Base-by-base conservation (phyloP, 2,797 vertebrate species). In the Anas flavirostris region DNA sequence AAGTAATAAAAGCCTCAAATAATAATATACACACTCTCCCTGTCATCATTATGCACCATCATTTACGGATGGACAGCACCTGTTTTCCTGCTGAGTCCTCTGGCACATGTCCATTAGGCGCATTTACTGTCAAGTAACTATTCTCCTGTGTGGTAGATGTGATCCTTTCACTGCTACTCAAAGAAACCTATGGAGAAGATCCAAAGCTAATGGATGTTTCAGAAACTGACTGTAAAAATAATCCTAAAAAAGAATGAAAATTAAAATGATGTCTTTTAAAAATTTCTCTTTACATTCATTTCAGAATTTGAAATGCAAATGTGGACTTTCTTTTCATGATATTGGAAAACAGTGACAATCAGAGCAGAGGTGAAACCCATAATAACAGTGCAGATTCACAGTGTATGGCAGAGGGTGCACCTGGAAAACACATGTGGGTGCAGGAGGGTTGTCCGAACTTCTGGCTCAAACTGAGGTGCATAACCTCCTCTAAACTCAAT, bases 51-150 rank as follows among this genome's bases (percentile, higher is more conserved):
- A 91, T 66, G 37, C 17, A 39, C 33, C 31, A 86, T 90, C 43
- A 74, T 74, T 91, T 88, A 56, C 7, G 16, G 69, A 77, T 56
- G 83, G 82, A 73, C 26, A 78, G 64, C 75, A 78, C 12, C 55
- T 79, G 77, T 87, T 92, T 72, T 94, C 90, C 79, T 89, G 60
- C 74, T 92, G 86, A 97, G 86, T 75, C 37, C 52, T 82, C 78
- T 91, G 84, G 50, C 80, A 35, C 67, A 23, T 91, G 59, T 89
- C 94, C 95, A 97, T 94, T 91, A 94, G 50, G 66, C 18, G 60
- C 74, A 90, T 94, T 97, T 96, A 80, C 64, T 86, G 50, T 86
- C 86, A 96, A 83, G 73, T 59, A 94, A 92, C 85, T 39, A 92
- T 78, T 76, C 16, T 77, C 41, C 41, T 77, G 67, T 10, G 0